Evolutionary conservation across 30 jellyfish, hydroid and myxozoan genomes (phyloP), one percentile per base, ranked within the genome.

Genomic region (Pelagia noctiluca): DNA sequence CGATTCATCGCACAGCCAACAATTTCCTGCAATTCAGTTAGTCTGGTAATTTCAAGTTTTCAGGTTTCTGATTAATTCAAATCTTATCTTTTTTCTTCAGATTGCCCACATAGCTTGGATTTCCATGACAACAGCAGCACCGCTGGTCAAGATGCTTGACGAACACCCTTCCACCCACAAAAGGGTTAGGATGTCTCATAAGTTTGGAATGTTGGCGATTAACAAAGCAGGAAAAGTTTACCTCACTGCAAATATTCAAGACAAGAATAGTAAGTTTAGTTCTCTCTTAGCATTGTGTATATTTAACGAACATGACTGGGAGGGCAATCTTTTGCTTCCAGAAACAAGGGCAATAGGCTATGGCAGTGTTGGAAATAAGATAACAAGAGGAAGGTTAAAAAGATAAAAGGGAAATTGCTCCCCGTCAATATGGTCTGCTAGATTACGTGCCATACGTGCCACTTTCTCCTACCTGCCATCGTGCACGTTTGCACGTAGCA

Each of bases 101-200:
- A 38, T 70, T 35, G 80, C 80, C 10, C 12, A 66, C 33, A 10
- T 82, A 7, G 81, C 86, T 22, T 30, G 60, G 76, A 52, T 57
- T 32, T 37, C 85, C 7, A 42, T 82, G 46, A 28, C 78, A 71
- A 13, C 25, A 30, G 47, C 82, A 30, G 80, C 79, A 7, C 92
- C 92, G 1, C 63, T 70, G 0, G 80, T 71, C 52, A 71, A 53
- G 37, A 49, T n/a, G 63, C 61, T 82, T 16, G 64, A 30, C 18
- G 92, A 82, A 0, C 79, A 38, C 62, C 92, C 92, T 1, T 82
- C 92, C 28, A 82, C 92, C 1, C 74, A 68, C 78, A 49, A 80
- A 47, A 78, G 80, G 16, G 92, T 82, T 0, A 63, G 67, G 28
- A 82, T 82, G 83, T 79, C 86, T 11, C 92, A 82, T 50, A 82